Evolutionary conservation across 30 jellyfish, hydroid and myxozoan genomes (phyloP).

Genomic region (Hydractinia symbiolongicarpus): DNA sequence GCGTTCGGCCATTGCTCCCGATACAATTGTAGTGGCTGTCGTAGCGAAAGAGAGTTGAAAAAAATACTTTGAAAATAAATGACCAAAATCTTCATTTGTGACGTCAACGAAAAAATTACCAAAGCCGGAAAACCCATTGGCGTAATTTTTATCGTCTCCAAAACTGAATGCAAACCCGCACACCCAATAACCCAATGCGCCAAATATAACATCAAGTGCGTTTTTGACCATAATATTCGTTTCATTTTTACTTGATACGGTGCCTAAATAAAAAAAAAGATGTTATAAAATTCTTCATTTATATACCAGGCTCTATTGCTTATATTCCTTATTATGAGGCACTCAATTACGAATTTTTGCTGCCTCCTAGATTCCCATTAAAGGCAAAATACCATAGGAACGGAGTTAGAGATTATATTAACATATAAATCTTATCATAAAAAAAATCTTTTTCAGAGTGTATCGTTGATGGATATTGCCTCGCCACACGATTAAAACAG

Average conservation of each 20-base stretch:
- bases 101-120: conserved; percentile 26
- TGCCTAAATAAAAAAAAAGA: conserved; percentile 13
- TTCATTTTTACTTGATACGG: conserved; percentile 43
- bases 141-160: conserved; percentile 25
- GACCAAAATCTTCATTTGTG: background rate
- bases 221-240: conserved; percentile 45
- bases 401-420: too few relatives aligned
- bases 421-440: too few relatives aligned
- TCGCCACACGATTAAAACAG: too few relatives aligned
- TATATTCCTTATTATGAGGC: too few relatives aligned
- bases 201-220: conserved; percentile 26
- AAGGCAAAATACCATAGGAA: too few relatives aligned
- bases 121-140: conserved; percentile 19
- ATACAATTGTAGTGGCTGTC: conserved; percentile 45
- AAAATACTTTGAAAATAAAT: conserved; percentile 29
- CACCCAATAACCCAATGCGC: conserved; percentile 45
- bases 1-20: conserved; percentile 43
- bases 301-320: too few relatives aligned
- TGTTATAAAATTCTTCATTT: background rate
- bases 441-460: too few relatives aligned
- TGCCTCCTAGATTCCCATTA: too few relatives aligned
- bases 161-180: conserved; percentile 34
- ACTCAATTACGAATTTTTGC: too few relatives aligned
- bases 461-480: too few relatives aligned
- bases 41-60: conserved; percentile 51